A percentile compares a stretch with the other conserved stretches of the same genome.
Evolutionary conservation across 2,888 invertebrate genomes (phyloP).

Genomic region (Congeria kusceri): DNA sequence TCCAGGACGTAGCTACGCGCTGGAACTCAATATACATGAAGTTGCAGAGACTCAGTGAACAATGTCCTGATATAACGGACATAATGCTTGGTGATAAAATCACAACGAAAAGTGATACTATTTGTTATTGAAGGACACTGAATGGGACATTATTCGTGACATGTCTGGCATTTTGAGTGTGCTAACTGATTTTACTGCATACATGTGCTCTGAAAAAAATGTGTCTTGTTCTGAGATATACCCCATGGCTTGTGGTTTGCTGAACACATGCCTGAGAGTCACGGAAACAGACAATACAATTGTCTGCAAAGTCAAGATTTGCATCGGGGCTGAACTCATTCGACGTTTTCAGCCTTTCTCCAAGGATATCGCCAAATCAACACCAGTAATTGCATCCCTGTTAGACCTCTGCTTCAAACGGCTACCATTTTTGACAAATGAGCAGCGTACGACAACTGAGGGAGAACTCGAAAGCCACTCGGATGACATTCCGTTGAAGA

Average conservation of each 20-base stretch:
- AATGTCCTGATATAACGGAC: too few species aligned
- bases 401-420: constrained; percentile 29
- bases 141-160: too few species aligned
- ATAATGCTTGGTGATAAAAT: too few species aligned
- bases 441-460: constrained; percentile 15
- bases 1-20: too few species aligned
- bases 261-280: background rate
- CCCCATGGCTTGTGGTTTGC: constrained; percentile 29
- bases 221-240: constrained; percentile 16
- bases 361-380: background rate
- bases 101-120: too few species aligned
- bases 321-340: background rate
- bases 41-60: too few species aligned
- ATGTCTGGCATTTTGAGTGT: too few species aligned
- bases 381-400: constrained; percentile 25
- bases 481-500: constrained; percentile 25
- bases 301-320: constrained; percentile 6
- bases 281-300: constrained; percentile 5
- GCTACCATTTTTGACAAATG: constrained; percentile 16
- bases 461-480: constrained; percentile 10
- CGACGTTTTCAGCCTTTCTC: background rate
- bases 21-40: too few species aligned
- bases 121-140: too few species aligned
- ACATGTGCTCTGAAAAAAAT: constrained; percentile 29
- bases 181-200: too few species aligned